These are phyloP conservation scores for Atta cephalotes DNA, from an alignment of 1,140 invertebrate genomes.

Conservation along the genomic window DNA sequence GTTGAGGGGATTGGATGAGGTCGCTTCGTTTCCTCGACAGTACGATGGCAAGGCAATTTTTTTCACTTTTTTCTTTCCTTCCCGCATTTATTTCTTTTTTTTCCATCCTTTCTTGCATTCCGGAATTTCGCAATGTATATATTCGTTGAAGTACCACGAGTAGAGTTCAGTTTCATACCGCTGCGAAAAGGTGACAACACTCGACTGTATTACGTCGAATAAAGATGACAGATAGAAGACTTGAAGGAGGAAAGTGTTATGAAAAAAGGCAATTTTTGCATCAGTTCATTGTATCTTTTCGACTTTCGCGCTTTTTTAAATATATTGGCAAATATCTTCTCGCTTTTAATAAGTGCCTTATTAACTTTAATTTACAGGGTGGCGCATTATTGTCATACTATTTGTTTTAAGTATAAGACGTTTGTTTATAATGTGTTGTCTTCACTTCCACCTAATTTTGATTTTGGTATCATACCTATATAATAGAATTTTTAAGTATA, in stretches of 20 bases:
- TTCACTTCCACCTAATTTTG: too few species aligned
- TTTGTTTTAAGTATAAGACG: too few species aligned
- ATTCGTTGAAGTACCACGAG: constrained; percentile 39
- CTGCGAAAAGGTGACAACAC: constrained; percentile 22
- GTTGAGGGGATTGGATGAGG: background rate
- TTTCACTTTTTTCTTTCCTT: background rate
- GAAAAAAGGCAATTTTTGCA: constrained; percentile 1
- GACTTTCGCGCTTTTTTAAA: constrained; percentile 7
- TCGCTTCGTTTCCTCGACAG: constrained; percentile 35
- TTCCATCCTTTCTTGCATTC: constrained; percentile 26
- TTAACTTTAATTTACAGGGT: background rate
- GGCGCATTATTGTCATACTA: too few species aligned
- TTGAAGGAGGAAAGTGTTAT: background rate
- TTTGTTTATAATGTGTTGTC: too few species aligned
- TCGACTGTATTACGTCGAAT: constrained; percentile 10
- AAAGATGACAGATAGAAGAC: constrained; percentile 16
- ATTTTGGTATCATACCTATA: too few species aligned
- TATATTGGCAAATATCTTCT: constrained; percentile 9
- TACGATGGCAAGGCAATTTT: constrained; percentile 30
- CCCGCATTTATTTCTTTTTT: constrained; percentile 20
- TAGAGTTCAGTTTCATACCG: constrained; percentile 25
- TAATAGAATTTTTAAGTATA: too few species aligned
- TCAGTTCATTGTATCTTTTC: constrained; percentile 6
- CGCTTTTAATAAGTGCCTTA: background rate
- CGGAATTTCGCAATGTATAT: constrained; percentile 39